Evolutionary conservation across 2,113 vertebrate genomes (phyloP).

Genomic region (Cyphomyrus plagiostoma): DNA sequence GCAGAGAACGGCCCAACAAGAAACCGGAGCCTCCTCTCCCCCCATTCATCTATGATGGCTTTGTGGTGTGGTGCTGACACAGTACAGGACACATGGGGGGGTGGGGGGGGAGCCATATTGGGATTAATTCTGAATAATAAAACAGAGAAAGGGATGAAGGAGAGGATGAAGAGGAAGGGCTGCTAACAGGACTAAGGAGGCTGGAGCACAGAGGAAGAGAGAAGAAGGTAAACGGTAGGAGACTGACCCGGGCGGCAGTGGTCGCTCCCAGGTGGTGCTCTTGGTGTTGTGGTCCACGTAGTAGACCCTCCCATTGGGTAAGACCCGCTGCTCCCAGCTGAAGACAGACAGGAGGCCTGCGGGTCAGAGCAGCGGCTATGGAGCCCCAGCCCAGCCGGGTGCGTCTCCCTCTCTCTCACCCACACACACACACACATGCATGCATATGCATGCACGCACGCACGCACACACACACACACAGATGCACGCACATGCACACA

Average conservation of each 20-base stretch:
- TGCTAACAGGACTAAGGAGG: background rate
- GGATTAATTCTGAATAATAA: background rate
- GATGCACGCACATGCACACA: background rate
- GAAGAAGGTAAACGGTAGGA: background rate
- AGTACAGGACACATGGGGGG: background rate
- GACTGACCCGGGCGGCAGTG: constrained; percentile 88
- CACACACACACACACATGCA: background rate
- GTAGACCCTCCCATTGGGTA: constrained; percentile 89
- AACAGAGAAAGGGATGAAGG: background rate
- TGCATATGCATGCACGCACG: background rate
- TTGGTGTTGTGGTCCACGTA: constrained; percentile 98
- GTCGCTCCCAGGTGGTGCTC: constrained; percentile 96
- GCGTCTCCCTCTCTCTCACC: too few relatives aligned
- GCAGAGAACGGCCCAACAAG: background rate
- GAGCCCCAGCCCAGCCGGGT: too few relatives aligned
- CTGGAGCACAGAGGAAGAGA: constrained; percentile 1
- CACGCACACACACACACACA: background rate
- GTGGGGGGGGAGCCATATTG: background rate
- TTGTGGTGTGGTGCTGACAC: background rate
- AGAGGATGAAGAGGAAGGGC: background rate
- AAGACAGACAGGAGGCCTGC: constrained; percentile 7
- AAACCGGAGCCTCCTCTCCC: background rate
- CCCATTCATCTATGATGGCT: background rate
- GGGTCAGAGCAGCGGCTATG: background rate
- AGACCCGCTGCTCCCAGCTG: constrained; percentile 93